phyloP scores from a whole-genome alignment of 2,888 invertebrate species.

The Meiosimyza decipiens region DNA sequence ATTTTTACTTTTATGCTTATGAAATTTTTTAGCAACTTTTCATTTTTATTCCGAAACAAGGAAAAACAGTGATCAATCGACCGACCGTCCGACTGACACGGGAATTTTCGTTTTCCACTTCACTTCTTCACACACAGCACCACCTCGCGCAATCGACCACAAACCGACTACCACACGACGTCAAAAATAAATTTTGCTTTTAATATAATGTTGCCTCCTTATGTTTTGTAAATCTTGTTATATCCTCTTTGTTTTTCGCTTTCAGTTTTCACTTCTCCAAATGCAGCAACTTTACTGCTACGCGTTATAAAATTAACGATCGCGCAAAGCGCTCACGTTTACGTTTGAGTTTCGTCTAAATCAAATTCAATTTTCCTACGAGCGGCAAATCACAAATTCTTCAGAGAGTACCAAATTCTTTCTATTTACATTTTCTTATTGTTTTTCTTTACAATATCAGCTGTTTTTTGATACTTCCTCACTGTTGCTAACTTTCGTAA shows the following conservation, averaged over 20 bases:
- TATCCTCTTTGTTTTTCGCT: conserved; percentile 23
- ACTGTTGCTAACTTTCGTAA: no score
- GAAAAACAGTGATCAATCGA: no score
- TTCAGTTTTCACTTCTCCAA: neutral
- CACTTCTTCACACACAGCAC: no score
- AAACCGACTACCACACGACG: neutral
- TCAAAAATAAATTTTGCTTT: conserved; percentile 33
- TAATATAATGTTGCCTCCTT: conserved; percentile 6
- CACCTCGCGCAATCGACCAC: neutral
- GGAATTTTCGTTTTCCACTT: neutral
- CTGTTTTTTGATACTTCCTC: no score
- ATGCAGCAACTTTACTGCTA: neutral
- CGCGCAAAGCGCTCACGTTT: conserved; percentile 23
- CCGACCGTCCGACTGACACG: neutral
- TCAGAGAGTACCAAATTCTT: no score
- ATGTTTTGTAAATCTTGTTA: conserved; percentile 10
- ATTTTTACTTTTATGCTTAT: neutral
- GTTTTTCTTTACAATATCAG: no score
- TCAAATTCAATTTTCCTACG: no score
- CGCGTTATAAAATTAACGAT: neutral
- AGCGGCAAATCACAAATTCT: no score
- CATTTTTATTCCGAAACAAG: neutral
- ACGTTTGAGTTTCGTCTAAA: conserved; percentile 26
- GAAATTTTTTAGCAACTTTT: no score
- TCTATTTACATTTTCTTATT: no score